phyloP scores from a whole-genome alignment of 2,888 invertebrate genomes.

The Torymus texanus region DNA sequence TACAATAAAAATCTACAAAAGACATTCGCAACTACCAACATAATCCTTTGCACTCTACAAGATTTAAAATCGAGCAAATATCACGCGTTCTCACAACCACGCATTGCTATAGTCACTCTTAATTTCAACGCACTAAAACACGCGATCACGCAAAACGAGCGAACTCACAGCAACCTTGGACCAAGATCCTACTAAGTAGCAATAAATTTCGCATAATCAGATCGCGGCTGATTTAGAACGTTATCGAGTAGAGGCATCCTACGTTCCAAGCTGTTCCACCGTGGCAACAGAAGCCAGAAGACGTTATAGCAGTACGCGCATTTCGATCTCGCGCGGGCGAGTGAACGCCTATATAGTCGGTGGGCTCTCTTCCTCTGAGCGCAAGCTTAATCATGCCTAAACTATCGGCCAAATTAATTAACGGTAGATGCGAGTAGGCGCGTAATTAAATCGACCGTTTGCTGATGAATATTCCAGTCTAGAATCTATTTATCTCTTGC shows the following conservation, averaged over 20 bases:
- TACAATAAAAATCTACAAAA: too few species aligned
- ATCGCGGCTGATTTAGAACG: slow-evolving; percentile 53
- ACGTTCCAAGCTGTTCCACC: slow-evolving; percentile 7
- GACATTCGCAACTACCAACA: too few species aligned
- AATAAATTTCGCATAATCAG: slow-evolving; percentile 55
- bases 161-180: neutral
- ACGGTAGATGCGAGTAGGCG: slow-evolving; percentile 63
- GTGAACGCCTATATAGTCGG: slow-evolving; percentile 23
- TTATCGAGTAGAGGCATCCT: slow-evolving; percentile 49
- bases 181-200: slow-evolving; percentile 38
- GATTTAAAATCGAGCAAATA: too few species aligned
- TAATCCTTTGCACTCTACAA: too few species aligned
- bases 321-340: slow-evolving; percentile 42
- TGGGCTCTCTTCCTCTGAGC: slow-evolving; percentile 42
- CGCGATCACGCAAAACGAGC: too few species aligned
- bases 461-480: slow-evolving; percentile 69
- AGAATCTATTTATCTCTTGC: slow-evolving; percentile 54
- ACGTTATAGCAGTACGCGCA: slow-evolving; percentile 20
- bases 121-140: too few species aligned
- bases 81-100: too few species aligned
- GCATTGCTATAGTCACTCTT: too few species aligned
- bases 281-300: slow-evolving; percentile 20
- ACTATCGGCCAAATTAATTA: slow-evolving; percentile 71
- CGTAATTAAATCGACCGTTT: slow-evolving; percentile 69
- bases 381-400: slow-evolving; percentile 66